Evolutionary conservation across 2,113 vertebrate species (phyloP).

Genomic region (Acanthochromis polyacanthus): DNA sequence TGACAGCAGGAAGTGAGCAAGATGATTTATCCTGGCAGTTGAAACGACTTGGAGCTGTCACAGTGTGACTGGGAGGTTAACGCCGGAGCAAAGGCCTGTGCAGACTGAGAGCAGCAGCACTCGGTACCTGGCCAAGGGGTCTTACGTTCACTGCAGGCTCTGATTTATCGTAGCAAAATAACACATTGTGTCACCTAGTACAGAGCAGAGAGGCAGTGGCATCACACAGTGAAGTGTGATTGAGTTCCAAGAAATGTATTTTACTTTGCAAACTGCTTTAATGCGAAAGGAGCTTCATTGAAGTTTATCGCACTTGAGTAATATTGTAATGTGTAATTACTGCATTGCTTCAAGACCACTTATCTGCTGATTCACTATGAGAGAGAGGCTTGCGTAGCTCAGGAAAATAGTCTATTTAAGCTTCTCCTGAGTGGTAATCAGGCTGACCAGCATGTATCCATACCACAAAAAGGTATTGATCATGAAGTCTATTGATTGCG

Average conservation of each 20-base stretch:
- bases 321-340: conserved; percentile 45
- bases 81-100: conserved; percentile 48
- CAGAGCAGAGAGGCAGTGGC: background rate
- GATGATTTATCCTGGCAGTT: conserved; percentile 65
- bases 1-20: conserved; percentile 65
- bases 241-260: conserved; percentile 32
- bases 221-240: conserved; percentile 1
- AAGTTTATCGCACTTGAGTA: conserved; percentile 22
- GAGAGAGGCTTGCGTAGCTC: conserved; percentile 14
- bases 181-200: conserved; percentile 32
- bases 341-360: conserved; percentile 24
- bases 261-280: conserved; percentile 32
- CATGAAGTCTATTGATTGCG: conserved; percentile 57
- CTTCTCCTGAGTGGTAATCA: conserved; percentile 39
- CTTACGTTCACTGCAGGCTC: conserved; percentile 34
- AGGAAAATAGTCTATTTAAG: conserved; percentile 35
- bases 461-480: conserved; percentile 57
- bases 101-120: conserved; percentile 39
- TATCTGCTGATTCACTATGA: conserved; percentile 50
- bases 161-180: conserved; percentile 32
- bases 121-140: conserved; percentile 11
- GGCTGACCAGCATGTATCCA: conserved; percentile 24
- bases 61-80: conserved; percentile 54
- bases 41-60: conserved; percentile 64
- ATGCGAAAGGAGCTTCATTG: conserved; percentile 30